These are phyloP conservation scores for Epinephelus awoara DNA, from an alignment of 2,797 vertebrate species.

Conservation along the genomic window DNA sequence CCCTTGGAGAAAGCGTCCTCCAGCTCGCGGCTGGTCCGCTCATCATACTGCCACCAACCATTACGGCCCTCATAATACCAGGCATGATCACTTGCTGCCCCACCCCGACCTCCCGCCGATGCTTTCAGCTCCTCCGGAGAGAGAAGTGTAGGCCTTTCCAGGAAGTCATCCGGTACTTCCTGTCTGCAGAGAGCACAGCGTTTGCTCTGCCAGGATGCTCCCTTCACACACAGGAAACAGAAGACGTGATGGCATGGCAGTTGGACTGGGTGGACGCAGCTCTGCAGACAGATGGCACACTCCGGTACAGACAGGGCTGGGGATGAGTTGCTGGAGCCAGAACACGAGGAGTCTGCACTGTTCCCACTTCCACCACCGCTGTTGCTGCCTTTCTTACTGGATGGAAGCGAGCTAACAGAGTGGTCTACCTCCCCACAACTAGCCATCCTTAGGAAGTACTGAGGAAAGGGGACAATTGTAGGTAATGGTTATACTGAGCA, in stretches of 20 bases:
- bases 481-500: not conserved
- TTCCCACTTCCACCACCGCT: conserved; percentile 86
- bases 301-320: conserved; percentile 93
- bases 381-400: conserved; percentile 90
- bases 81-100: conserved; percentile 90
- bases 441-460: conserved; percentile 96
- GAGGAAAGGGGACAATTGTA: conserved; percentile 15
- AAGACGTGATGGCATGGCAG: conserved; percentile 98
- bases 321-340: conserved; percentile 88
- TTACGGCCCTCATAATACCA: conserved; percentile 99
- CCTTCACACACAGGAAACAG: conserved; percentile 98
- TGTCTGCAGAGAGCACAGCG: conserved; percentile 97
- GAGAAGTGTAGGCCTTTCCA: conserved; percentile 96
- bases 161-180: conserved; percentile 98
- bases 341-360: conserved; percentile 83
- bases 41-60: conserved; percentile 99
- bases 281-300: conserved; percentile 98
- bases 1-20: conserved; percentile 98
- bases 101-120: conserved; percentile 91
- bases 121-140: conserved; percentile 98
- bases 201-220: conserved; percentile 98
- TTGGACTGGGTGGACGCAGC: conserved; percentile 97
- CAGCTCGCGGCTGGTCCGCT: conserved; percentile 97
- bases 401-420: conserved; percentile 93
- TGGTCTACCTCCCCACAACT: conserved; percentile 97